A percentile compares a stretch with the other conserved stretches of the same genome.
Conservation (phyloP, 2,113 vertebrate species). For the Gadus macrocephalus region DNA sequence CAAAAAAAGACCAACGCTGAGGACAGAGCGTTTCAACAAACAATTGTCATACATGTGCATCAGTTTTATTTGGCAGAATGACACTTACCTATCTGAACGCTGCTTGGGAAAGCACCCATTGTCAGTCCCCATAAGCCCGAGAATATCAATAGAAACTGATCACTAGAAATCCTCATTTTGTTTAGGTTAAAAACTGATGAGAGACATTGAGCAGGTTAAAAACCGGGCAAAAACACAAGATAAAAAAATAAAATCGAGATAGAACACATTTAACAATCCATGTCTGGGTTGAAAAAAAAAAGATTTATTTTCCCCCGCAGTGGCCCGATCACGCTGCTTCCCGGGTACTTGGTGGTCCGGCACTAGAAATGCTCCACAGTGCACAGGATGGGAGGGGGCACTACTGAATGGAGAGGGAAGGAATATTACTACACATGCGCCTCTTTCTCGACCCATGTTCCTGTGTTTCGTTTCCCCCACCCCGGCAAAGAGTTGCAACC, state of each 20-base stretch:
- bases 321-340: slow-evolving; percentile 63
- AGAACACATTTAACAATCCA: slow-evolving; percentile 70
- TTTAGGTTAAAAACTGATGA: slow-evolving; percentile 79
- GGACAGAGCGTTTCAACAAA: neutral
- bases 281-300: slow-evolving; percentile 47
- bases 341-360: neutral
- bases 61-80: neutral
- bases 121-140: slow-evolving; percentile 88
- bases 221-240: slow-evolving; percentile 33
- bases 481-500: too few relatives aligned
- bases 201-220: slow-evolving; percentile 81
- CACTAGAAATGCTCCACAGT: neutral
- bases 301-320: slow-evolving; percentile 73
- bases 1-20: neutral
- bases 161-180: slow-evolving; percentile 93
- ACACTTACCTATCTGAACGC: slow-evolving; percentile 93
- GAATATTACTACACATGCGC: neutral
- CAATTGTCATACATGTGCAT: too few relatives aligned
- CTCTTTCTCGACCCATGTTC: too few relatives aligned
- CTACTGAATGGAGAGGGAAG: neutral
- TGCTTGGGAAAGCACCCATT: slow-evolving; percentile 96
- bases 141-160: slow-evolving; percentile 88
- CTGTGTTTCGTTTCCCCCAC: too few relatives aligned
- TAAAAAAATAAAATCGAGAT: slow-evolving; percentile 14
- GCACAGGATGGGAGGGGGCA: neutral